Evolutionary conservation across 2,888 invertebrate genomes (phyloP), one percentile per base, ranked within the genome.

Genomic region (Coelogynopora nodosa): DNA sequence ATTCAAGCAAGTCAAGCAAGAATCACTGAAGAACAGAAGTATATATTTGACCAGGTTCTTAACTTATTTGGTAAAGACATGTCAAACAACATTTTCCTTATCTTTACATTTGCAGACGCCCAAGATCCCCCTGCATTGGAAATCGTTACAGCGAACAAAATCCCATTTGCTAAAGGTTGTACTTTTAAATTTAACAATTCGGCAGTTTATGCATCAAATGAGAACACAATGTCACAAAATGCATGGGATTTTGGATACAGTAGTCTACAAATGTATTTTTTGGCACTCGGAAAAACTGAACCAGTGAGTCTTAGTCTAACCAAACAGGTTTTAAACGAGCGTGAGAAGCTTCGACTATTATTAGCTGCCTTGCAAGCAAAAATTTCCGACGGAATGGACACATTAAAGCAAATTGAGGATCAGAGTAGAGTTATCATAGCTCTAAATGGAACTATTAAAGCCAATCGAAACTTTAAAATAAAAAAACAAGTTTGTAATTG

Each of bases 121-220:
- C 87, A 87, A 30, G 31, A 13, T 13, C 89, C 89, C n/a, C 89
- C 89, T 18, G 87, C 89, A 1, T 83, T 89, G 0, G 87, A 86
- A 27, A 87, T 86, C 5, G 67, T 89, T 10, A 84, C 85, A 23
- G 88, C 86, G 30, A 85, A 87, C n/a, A 30, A 88, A 26, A 49
- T 89, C 10, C 86, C 88, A 13, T 88, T 67, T 80, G 18, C 10
- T 13, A 18, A 49, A 49, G 18, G 85, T 80, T 86, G 74, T 5
- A 84, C 86, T n/a, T 88, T 88, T 83, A 88, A 87, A 84, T 89
- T 89, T 86, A 89, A 89, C 86, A 89, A 89, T 86, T 89, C 88
- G 30, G 88, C 88, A 26, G 74, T 89, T 31, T 31, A 23, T 23
- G 88, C 84, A 18, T n/a, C 28, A 27, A 86, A 88, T 23, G 23